Evolutionary conservation across 1,140 invertebrate species (phyloP).

Genomic region (Sitodiplosis mosellana): DNA sequence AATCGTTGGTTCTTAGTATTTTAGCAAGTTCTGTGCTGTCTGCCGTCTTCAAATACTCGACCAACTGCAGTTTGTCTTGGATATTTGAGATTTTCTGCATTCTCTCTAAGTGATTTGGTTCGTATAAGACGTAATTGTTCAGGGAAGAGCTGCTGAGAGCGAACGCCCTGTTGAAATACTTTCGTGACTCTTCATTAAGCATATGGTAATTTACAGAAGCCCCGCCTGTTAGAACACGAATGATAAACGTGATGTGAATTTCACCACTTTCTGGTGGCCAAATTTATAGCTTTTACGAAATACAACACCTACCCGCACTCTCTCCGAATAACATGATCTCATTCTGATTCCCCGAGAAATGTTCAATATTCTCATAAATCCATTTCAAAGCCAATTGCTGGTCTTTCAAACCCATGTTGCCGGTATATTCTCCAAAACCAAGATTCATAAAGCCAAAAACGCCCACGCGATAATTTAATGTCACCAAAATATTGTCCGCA

Average conservation of each 20-base stretch:
- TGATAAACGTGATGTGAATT: too few species aligned
- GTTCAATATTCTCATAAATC: slow-evolving; percentile 48
- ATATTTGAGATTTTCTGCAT: background rate
- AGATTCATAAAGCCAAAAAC: slow-evolving; percentile 41
- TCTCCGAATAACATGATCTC: slow-evolving; percentile 47
- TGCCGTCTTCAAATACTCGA: background rate
- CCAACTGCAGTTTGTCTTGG: background rate
- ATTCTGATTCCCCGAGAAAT: slow-evolving; percentile 45
- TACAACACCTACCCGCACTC: slow-evolving; percentile 30
- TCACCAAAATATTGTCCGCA: slow-evolving; percentile 36
- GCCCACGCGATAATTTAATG: slow-evolving; percentile 43
- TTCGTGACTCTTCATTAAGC: background rate
- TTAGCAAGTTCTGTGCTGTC: background rate
- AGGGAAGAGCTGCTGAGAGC: background rate
- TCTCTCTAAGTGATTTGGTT: background rate
- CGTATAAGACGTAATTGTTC: background rate
- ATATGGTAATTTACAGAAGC: background rate
- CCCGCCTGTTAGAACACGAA: background rate
- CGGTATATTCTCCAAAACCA: slow-evolving; percentile 34
- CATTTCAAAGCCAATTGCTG: slow-evolving; percentile 51
- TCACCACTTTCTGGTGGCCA: too few species aligned
- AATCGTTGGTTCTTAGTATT: background rate
- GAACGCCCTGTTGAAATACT: background rate
- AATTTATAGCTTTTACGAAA: too few species aligned
- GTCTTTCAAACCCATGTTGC: slow-evolving; percentile 58